Evolutionary conservation across 2,113 vertebrate genomes (phyloP).

Genomic region (Pheucticus melanocephalus): DNA sequence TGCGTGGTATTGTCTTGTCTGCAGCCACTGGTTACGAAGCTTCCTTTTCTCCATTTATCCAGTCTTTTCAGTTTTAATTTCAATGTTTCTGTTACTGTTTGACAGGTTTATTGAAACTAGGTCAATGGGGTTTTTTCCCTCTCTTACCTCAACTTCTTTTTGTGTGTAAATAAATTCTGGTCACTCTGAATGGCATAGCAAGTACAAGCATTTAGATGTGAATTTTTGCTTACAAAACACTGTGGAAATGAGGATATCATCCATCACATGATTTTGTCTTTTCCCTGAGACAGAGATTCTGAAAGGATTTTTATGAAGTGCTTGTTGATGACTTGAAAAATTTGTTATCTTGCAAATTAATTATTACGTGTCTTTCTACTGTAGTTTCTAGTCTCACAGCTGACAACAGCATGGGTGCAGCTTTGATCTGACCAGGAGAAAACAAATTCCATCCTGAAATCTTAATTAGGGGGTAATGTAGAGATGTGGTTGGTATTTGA

Average conservation of each 20-base stretch:
- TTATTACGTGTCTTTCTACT: neutral
- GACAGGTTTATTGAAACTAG: neutral
- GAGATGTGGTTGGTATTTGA: neutral
- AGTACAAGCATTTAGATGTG: neutral
- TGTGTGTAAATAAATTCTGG: neutral
- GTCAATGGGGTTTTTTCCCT: neutral
- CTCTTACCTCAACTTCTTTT: neutral
- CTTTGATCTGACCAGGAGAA: neutral
- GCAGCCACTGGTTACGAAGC: neutral
- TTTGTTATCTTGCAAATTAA: neutral
- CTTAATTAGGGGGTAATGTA: neutral
- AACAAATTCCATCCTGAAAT: neutral
- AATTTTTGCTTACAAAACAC: slow-evolving; percentile 1
- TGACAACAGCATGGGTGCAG: neutral
- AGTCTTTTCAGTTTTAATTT: neutral
- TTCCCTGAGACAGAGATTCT: neutral
- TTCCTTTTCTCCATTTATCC: neutral
- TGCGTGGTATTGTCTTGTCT: neutral
- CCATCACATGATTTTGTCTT: neutral
- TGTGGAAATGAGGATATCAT: neutral
- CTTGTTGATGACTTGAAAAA: neutral
- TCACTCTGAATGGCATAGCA: neutral
- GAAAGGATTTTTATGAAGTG: neutral
- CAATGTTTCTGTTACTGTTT: neutral
- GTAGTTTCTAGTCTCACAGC: neutral